Conservation (phyloP, 2,888 invertebrate genomes). For the Pollenia griseotomentosa region DNA sequence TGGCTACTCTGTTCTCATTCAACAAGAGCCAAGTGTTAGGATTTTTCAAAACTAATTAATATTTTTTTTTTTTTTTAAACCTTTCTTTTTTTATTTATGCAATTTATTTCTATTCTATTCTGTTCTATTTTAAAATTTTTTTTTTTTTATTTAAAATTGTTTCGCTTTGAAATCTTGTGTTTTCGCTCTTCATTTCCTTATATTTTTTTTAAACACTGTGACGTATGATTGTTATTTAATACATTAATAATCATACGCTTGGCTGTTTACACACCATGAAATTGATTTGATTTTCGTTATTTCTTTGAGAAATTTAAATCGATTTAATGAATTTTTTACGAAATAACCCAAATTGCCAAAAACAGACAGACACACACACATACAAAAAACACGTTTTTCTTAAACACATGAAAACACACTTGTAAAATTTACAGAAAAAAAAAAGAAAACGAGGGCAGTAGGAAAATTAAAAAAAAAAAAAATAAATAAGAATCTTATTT, state of each 20-base stretch:
- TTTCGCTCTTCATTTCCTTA: no score
- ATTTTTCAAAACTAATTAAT: no score
- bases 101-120: no score
- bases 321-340: slow-evolving; percentile 20
- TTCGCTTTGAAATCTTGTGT: no score
- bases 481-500: not conserved
- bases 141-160: no score
- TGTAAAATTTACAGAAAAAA: not conserved
- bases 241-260: slow-evolving; percentile 41
- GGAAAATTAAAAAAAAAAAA: not conserved
- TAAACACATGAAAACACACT: not conserved
- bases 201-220: not conserved
- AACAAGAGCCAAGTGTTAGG: no score
- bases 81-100: no score
- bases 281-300: slow-evolving; percentile 29
- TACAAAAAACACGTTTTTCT: not conserved
- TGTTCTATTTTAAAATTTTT: no score
- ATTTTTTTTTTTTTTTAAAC: no score
- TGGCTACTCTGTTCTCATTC: no score
- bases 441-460: slow-evolving; percentile 8
- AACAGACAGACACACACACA: not conserved
- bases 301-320: slow-evolving; percentile 10
- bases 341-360: slow-evolving; percentile 54
- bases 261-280: slow-evolving; percentile 19
- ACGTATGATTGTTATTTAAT: slow-evolving; percentile 42